Base-by-base conservation (phyloP, 2,888 invertebrate genomes). In the Ischnura elegans region DNA sequence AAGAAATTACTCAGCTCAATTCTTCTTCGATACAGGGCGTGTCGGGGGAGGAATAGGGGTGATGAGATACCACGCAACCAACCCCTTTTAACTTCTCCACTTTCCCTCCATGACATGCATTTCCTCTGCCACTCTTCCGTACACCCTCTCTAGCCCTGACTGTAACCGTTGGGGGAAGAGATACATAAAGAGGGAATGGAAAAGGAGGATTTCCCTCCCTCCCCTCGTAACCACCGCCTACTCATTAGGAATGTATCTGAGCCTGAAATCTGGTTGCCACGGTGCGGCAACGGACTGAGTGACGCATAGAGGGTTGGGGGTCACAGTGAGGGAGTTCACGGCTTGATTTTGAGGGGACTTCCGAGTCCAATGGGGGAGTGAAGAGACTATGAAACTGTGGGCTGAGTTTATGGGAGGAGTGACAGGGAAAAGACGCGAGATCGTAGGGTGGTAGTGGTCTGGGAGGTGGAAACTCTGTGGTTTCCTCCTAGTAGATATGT, bases 221-320 rank as follows among this genome's bases (percentile, higher is more conserved):
- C 76, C 76, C 76, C 36, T 76, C 36, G 8, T 36, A 76, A 76
- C 76, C 76, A 76, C 76, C 76, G 76, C 76, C 76, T 36, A 76
- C 76, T 76, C 76, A 76, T 76, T 76, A 76, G 76, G 76, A 76
- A 76, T 76, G 76, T 76, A 76, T 76, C 76, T 76, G 76, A 76
- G 76, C 76, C 76, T 36, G 29, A 76, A 76, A 76, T 76, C 76
- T 76, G 76, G 76, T 25, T 76, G n/a, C 76, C 76, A 10, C 13
- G 36, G 76, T n/a, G 61, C 76, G 76, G 10, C 76, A 36, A 76
- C 3, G 76, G 29, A 76, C 13, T 61, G n/a, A n/a, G n/a, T n/a
- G n/a, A n/a, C n/a, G n/a, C n/a, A 25, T 61, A 25, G 47, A 10
- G 61, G 61, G n/a, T n/a, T n/a, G 13, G 6, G 76, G 76, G 76